Evolutionary conservation across 2,797 vertebrate genomes (phyloP).

Genomic region (Nyctibius grandis): DNA sequence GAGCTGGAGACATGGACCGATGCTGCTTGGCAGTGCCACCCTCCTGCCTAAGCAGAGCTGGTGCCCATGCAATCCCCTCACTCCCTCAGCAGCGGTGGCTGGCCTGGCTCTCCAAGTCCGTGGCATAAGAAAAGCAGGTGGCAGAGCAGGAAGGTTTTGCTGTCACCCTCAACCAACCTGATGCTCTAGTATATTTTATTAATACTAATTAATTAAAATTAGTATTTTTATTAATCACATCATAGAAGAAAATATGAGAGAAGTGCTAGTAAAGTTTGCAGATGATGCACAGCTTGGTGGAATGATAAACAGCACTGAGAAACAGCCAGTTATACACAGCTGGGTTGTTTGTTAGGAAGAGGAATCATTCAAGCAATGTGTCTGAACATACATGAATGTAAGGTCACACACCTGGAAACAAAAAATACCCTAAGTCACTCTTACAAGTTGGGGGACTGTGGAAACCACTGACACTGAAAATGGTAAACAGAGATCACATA

Average conservation of each 20-base stretch:
- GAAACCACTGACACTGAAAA: background rate
- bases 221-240: background rate
- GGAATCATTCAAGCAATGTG: background rate
- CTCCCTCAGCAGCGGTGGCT: background rate
- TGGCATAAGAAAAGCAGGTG: background rate
- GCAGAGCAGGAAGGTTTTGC: background rate
- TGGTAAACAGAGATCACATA: background rate
- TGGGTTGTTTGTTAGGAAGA: background rate
- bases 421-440: background rate
- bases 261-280: background rate
- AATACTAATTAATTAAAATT: no score
- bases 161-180: background rate
- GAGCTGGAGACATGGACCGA: accelerated
- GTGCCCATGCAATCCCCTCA: accelerated
- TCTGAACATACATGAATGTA: background rate
- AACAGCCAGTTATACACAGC: background rate
- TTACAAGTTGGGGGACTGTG: background rate
- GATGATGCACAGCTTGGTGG: background rate
- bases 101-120: background rate
- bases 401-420: background rate
- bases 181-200: no score
- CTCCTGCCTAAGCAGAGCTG: background rate
- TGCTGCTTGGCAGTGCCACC: background rate
- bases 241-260: background rate
- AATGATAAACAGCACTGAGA: background rate